These are phyloP conservation scores for Corvus moneduloides DNA, from an alignment of 2,113 vertebrate species.

Conservation along the genomic window DNA sequence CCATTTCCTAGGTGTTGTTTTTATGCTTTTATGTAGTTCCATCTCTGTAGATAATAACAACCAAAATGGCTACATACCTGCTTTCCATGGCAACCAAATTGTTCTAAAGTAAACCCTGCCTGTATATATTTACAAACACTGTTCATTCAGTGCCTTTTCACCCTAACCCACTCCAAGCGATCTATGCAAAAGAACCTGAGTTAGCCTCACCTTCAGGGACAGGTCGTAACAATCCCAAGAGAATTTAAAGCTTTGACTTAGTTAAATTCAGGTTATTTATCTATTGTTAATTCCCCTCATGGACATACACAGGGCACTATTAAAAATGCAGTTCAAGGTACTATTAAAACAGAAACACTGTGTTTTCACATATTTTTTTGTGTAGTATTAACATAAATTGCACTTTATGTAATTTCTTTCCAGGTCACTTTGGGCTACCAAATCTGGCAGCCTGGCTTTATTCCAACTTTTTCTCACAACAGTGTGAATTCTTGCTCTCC, in stretches of 20 bases:
- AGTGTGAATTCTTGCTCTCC: not conserved
- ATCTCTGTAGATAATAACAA: not conserved
- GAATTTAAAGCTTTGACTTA: not conserved
- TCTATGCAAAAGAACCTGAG: not conserved
- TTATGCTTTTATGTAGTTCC: not conserved
- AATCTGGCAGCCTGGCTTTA: not conserved
- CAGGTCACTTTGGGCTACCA: not conserved
- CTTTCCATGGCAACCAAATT: not conserved
- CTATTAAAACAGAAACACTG: not conserved
- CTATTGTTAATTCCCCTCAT: not conserved
- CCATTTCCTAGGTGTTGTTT: not conserved
- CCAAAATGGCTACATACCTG: not conserved
- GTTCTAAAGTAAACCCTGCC: not conserved
- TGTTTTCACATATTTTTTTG: not conserved
- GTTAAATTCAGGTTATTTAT: not conserved
- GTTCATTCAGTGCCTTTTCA: not conserved
- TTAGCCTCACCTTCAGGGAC: too few species aligned
- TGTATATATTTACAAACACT: not conserved
- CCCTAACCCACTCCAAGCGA: not conserved
- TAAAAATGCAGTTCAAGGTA: not conserved
- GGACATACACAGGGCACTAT: not conserved
- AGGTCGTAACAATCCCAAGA: not conserved
- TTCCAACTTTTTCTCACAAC: not conserved
- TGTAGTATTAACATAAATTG: not conserved
- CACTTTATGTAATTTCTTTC: not conserved